phyloP scores from a whole-genome alignment of 2,113 vertebrate species.

The Muntiacus reevesi region DNA sequence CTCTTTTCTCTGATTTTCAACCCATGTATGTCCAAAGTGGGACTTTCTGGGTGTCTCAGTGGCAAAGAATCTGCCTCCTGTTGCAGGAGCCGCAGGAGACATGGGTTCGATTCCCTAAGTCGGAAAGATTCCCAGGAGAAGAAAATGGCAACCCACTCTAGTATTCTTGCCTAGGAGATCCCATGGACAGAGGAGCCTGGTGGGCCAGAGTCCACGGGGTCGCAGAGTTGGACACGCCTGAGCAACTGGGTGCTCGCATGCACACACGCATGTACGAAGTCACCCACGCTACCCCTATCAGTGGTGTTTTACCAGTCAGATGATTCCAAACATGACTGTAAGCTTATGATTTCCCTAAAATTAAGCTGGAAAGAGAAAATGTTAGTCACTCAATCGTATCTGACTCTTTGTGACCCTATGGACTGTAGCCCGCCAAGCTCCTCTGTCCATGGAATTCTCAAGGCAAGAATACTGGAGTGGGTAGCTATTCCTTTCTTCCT shows the following conservation, averaged over 20 bases:
- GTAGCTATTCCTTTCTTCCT: neutral
- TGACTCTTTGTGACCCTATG: neutral
- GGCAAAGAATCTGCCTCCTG: neutral
- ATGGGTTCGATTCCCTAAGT: neutral
- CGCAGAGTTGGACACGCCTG: neutral
- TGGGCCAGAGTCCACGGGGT: neutral
- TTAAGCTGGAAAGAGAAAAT: neutral
- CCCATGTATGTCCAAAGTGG: neutral
- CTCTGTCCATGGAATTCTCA: neutral
- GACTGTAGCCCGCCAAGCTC: neutral
- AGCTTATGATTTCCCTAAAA: slow-evolving; percentile 24
- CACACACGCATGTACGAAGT: neutral
- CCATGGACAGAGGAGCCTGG: neutral
- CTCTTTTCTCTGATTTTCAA: neutral
- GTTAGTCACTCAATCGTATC: neutral
- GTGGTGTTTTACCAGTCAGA: slow-evolving; percentile 45
- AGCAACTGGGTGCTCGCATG: neutral
- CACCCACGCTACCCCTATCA: neutral
- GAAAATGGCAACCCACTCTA: neutral
- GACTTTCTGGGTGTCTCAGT: neutral
- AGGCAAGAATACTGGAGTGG: neutral
- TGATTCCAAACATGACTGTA: neutral
- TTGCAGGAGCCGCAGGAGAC: neutral
- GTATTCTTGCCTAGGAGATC: neutral
- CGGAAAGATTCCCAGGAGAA: neutral